Conservation (phyloP, 2,113 vertebrate genomes). For the Okapia johnstoni region DNA sequence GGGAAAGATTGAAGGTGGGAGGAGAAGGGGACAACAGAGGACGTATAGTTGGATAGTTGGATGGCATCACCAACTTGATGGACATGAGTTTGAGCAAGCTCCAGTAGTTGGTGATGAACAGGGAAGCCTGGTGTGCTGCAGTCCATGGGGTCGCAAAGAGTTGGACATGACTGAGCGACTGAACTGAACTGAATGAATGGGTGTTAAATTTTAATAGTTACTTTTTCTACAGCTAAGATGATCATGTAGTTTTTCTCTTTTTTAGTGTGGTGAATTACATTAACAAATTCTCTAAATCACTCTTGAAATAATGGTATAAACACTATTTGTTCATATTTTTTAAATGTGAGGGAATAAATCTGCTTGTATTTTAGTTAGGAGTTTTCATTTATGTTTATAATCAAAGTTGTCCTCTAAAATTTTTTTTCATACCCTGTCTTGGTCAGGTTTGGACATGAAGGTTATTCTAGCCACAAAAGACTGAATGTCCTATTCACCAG, state of each 20-base stretch:
- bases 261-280: constrained; percentile 24
- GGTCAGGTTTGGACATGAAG: not conserved
- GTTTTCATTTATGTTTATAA: constrained; percentile 14
- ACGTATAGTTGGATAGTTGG: rapidly evolving
- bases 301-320: constrained; percentile 11
- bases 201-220: not conserved
- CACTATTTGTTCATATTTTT: not conserved
- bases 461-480: constrained; percentile 25
- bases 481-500: not conserved
- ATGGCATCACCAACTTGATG: not conserved
- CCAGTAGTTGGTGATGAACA: not conserved
- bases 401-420: not conserved
- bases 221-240: not conserved
- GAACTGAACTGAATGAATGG: not conserved
- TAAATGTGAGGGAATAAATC: not conserved
- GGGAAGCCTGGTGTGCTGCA: not conserved
- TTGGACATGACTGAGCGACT: rapidly evolving
- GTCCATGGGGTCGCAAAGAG: not conserved
- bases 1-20: not conserved
- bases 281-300: not conserved
- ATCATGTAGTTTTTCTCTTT: not conserved
- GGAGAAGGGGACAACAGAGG: not conserved
- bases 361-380: not conserved
- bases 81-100: not conserved
- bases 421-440: not conserved